Conservation (phyloP, 2,888 invertebrate genomes). For the Mylabris sibirica region DNA sequence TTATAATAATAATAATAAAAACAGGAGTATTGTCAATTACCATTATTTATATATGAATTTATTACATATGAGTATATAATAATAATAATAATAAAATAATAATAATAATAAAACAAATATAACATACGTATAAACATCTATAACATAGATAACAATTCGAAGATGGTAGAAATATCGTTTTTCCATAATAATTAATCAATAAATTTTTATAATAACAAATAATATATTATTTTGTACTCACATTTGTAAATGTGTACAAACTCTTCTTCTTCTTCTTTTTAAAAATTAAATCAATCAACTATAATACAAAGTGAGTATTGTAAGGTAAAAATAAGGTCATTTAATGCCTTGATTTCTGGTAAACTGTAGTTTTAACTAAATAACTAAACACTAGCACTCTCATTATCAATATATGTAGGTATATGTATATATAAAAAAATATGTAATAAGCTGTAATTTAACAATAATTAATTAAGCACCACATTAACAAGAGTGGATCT, state of each 20-base stretch:
- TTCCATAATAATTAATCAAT: neutral
- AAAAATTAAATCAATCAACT: slow-evolving; percentile 41
- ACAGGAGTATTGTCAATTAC: slow-evolving; percentile 37
- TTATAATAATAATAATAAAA: slow-evolving; percentile 19
- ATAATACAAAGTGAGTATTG: slow-evolving; percentile 57
- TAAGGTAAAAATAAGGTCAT: slow-evolving; percentile 56
- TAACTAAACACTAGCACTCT: slow-evolving; percentile 46
- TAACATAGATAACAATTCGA: slow-evolving; percentile 56
- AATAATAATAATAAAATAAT: slow-evolving; percentile 36
- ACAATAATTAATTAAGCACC: slow-evolving; percentile 28
- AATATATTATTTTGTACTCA: slow-evolving; percentile 51
- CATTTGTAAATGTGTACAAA: slow-evolving; percentile 43
- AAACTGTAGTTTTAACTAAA: slow-evolving; percentile 56
- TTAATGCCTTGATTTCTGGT: slow-evolving; percentile 59
- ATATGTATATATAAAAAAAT: no score
- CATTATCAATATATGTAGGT: slow-evolving; percentile 13
- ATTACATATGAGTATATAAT: slow-evolving; percentile 35
- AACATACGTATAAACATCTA: slow-evolving; percentile 51
- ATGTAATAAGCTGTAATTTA: slow-evolving; percentile 37
- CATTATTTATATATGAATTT: slow-evolving; percentile 37
- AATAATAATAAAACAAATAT: slow-evolving; percentile 35
- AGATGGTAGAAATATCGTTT: slow-evolving; percentile 47
- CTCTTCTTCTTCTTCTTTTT: no score
- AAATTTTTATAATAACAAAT: slow-evolving; percentile 37
- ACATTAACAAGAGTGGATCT: slow-evolving; percentile 39